These are phyloP conservation scores for Apostichopus japonicus DNA, from an alignment of 35 echinoderm and acorn worm genomes.

Conservation along the genomic window DNA sequence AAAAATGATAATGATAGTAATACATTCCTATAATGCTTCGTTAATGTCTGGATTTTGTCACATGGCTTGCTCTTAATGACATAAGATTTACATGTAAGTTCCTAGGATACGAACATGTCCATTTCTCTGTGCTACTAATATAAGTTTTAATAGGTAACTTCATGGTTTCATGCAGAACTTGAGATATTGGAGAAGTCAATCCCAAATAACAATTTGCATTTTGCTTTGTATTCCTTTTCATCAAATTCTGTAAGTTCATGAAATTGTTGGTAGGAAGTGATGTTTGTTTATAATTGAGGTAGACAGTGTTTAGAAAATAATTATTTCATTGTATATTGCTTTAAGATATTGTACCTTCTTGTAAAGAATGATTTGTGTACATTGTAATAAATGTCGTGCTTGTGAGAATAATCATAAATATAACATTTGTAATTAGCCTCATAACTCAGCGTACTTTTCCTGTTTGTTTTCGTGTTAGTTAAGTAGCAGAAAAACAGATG, in stretches of 20 bases:
- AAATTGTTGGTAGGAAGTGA: slow-evolving; percentile 14
- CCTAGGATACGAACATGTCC: too few species aligned
- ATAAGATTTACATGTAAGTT: too few species aligned
- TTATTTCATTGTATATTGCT: slow-evolving; percentile 53
- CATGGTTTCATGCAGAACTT: too few species aligned
- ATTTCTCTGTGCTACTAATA: too few species aligned
- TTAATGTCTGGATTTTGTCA: too few species aligned
- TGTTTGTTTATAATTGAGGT: slow-evolving; percentile 45
- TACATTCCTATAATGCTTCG: too few species aligned
- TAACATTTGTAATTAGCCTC: slow-evolving; percentile 40
- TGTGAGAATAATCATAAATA: slow-evolving; percentile 48
- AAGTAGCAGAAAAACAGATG: too few species aligned
- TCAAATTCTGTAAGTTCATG: neutral
- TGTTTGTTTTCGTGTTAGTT: neutral
- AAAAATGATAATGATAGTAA: too few species aligned
- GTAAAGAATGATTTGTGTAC: slow-evolving; percentile 54
- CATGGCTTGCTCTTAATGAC: too few species aligned
- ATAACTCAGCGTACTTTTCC: neutral
- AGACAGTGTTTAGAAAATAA: slow-evolving; percentile 25
- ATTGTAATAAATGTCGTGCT: slow-evolving; percentile 48
- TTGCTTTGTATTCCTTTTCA: slow-evolving; percentile 11
- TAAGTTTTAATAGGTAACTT: too few species aligned
- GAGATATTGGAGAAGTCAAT: too few species aligned
- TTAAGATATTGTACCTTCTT: slow-evolving; percentile 50
- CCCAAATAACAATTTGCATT: neutral